phyloP scores from a whole-genome alignment of 2,113 vertebrate genomes.

The Notarius quadriscutis region DNA sequence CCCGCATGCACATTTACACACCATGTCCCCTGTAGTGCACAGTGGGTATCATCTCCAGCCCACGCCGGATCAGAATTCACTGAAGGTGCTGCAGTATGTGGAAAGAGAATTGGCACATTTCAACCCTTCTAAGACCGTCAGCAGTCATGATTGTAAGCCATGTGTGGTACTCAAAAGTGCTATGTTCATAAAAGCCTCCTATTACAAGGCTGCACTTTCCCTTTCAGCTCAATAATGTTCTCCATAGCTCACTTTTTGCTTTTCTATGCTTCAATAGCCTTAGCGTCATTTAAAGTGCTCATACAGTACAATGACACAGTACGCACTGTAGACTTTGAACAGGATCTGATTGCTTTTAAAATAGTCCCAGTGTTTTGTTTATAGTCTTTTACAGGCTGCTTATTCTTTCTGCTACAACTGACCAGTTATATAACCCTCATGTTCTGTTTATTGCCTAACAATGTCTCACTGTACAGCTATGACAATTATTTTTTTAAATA shows the following conservation, averaged over 20 bases:
- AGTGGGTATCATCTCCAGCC: constrained; percentile 65
- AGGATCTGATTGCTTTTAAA: neutral
- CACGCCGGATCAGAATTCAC: constrained; percentile 70
- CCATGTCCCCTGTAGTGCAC: constrained; percentile 67
- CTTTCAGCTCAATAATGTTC: neutral
- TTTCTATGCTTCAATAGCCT: neutral
- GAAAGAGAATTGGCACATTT: constrained; percentile 75
- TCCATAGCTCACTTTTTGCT: neutral
- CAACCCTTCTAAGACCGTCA: constrained; percentile 68
- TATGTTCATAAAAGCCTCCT: neutral
- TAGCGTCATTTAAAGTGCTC: neutral
- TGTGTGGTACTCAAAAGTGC: constrained; percentile 12
- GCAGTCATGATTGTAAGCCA: constrained; percentile 70
- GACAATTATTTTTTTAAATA: neutral
- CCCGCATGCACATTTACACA: neutral
- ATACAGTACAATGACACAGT: neutral
- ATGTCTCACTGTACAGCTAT: neutral
- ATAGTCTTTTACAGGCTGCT: neutral
- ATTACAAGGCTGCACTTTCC: neutral
- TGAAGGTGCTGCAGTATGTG: constrained; percentile 75
- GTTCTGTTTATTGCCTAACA: neutral
- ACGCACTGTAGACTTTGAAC: neutral
- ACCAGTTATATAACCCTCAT: constrained; percentile 4
- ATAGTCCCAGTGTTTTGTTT: neutral
- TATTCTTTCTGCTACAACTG: neutral